Evolutionary conservation across 2,888 invertebrate genomes (phyloP).

Genomic region (Unio delphinus): DNA sequence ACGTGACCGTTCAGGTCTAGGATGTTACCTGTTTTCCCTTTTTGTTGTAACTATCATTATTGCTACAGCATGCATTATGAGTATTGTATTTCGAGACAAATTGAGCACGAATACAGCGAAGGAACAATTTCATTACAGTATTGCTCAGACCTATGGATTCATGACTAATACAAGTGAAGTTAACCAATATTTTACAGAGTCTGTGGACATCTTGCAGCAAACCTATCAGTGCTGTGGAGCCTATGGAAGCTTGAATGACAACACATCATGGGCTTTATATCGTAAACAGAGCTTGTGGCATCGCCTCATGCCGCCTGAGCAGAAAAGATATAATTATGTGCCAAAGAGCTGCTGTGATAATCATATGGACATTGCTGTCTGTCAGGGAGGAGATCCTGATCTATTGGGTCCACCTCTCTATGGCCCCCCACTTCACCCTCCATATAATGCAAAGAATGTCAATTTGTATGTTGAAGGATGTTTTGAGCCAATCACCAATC

Average conservation of each 20-base stretch:
- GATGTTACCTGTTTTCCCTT: conserved; percentile 30
- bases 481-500: conserved; percentile 17
- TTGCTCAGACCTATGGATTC: too few species aligned
- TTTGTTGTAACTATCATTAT: conserved; percentile 24
- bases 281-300: conserved; percentile 27
- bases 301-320: conserved; percentile 11
- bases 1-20: conserved; percentile 30
- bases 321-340: conserved; percentile 19
- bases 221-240: conserved; percentile 35
- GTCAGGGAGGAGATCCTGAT: conserved; percentile 26
- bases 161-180: not conserved
- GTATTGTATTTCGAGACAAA: conserved; percentile 29
- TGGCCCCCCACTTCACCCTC: conserved; percentile 17
- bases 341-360: conserved; percentile 36
- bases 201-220: conserved; percentile 29
- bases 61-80: conserved; percentile 23
- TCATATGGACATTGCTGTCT: conserved; percentile 23
- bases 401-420: conserved; percentile 31
- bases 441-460: conserved; percentile 14
- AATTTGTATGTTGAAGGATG: conserved; percentile 30
- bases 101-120: conserved; percentile 1
- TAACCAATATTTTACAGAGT: conserved; percentile 26
- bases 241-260: conserved; percentile 27
- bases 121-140: too few species aligned
- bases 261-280: conserved; percentile 31